Evolutionary conservation across 2,888 invertebrate genomes (phyloP).

Genomic region (Drosophila barbarae): DNA sequence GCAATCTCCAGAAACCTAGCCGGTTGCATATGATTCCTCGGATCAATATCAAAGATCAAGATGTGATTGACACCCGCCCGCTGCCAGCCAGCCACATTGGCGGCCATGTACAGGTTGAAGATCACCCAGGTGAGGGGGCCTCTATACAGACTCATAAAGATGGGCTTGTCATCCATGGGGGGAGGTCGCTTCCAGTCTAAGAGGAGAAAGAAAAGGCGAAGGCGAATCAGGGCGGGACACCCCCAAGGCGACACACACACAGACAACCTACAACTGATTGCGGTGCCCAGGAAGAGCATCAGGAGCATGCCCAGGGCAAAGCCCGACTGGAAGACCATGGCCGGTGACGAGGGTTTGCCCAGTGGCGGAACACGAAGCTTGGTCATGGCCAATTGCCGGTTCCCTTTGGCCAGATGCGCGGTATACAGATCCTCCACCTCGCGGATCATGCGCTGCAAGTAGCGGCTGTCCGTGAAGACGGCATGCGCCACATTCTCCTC

Average conservation of each 20-base stretch:
- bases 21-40: constrained; percentile 92
- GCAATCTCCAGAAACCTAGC: constrained; percentile 96
- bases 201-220: neutral
- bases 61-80: constrained; percentile 98
- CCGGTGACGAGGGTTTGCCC: constrained; percentile 90
- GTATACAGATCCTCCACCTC: constrained; percentile 94
- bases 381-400: constrained; percentile 97
- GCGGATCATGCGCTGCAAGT: constrained; percentile 81
- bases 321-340: constrained; percentile 97
- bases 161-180: neutral
- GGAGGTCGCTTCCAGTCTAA: constrained; percentile 52
- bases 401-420: constrained; percentile 91
- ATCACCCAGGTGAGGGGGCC: constrained; percentile 94
- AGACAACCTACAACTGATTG: constrained; percentile 85
- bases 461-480: constrained; percentile 76
- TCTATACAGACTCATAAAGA: constrained; percentile 88
- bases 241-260: neutral
- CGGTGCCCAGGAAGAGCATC: constrained; percentile 89
- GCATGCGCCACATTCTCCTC: constrained; percentile 88
- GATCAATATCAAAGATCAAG: constrained; percentile 96
- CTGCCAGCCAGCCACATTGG: constrained; percentile 97
- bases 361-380: constrained; percentile 96
- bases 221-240: neutral
- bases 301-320: constrained; percentile 95
- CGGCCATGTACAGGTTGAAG: constrained; percentile 94